Evolutionary conservation across 2,888 invertebrate species (phyloP), one percentile per base, ranked within the genome.

Genomic region (Eudasyphora cyanicolor): DNA sequence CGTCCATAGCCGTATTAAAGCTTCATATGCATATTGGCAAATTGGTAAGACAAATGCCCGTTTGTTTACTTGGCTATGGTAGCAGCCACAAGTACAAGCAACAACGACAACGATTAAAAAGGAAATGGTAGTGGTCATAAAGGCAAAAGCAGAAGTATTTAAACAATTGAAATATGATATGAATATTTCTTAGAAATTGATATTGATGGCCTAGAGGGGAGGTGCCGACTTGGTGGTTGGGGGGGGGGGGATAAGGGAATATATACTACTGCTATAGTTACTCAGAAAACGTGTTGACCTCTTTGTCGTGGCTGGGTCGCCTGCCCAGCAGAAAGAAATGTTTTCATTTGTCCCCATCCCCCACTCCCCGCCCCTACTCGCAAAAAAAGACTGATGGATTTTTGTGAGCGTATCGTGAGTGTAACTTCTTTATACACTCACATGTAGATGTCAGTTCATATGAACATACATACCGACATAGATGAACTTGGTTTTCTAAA

Each of bases 201-300:
- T n/a, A n/a, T n/a, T n/a, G n/a, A n/a, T n/a, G n/a, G n/a, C n/a
- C n/a, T 12, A 5, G 29, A 60, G 10, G 60, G 27, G 14, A 14
- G 27, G 10, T 14, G 29, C 1, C n/a, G 32, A 2, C n/a, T 24
- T 29, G 32, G 14, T 14, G 12, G 60, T 7, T 17, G 57, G 19
- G 19, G 21, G 54, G 19, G 8, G 27, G 49, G 24, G 35, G 38
- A 4, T n/a, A 45, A n/a, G 35, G 3, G 1, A 17, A n/a, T 74
- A 70, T 45, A n/a, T 49, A 57, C 71, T 73, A 84, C 81, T 79
- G 69, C 57, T 67, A 21, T 51, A 62, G 81, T 84, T 84, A 84
- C 81, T 81, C 78, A 35, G 76, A 69, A 84, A 84, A 81, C 84
- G 84, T 84, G 84, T 74, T 78, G 84, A 84, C 84, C 84, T 79